Percentiles rank a stretch among this genome's conserved stretches.
Evolutionary conservation across 2,888 invertebrate genomes (phyloP).

Genomic region (Synanthedon formicaeformis): DNA sequence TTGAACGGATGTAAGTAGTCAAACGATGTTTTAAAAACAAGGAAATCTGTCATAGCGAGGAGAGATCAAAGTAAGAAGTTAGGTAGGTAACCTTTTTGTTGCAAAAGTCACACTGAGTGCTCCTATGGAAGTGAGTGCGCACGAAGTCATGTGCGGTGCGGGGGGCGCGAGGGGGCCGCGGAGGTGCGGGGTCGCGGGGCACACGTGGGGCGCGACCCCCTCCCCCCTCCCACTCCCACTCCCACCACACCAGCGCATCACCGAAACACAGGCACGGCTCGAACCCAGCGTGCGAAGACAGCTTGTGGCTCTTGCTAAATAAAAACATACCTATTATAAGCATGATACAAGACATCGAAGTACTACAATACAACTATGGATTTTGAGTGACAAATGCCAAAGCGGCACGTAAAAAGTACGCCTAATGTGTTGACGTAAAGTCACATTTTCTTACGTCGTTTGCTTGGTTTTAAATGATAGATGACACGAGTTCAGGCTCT

Average conservation of each 20-base stretch:
- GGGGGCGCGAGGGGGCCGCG: slow-evolving; percentile 32
- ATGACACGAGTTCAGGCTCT: too few species aligned
- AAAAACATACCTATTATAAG: background rate
- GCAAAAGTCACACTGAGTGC: slow-evolving; percentile 93
- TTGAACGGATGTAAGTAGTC: too few species aligned
- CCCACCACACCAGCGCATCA: slow-evolving; percentile 87
- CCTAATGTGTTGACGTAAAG: too few species aligned
- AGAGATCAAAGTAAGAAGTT: too few species aligned
- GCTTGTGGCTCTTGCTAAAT: slow-evolving; percentile 74
- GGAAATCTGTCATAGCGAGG: too few species aligned
- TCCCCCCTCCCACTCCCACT: slow-evolving; percentile 70
- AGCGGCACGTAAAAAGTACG: too few species aligned
- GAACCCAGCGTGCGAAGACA: slow-evolving; percentile 85
- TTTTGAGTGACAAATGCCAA: too few species aligned
- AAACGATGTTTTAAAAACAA: too few species aligned
- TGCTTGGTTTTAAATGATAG: too few species aligned
- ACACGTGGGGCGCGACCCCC: slow-evolving; percentile 38
- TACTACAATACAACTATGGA: too few species aligned
- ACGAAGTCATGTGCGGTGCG: slow-evolving; percentile 80
- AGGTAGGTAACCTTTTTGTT: slow-evolving; percentile 80
- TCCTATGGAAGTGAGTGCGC: slow-evolving; percentile 88
- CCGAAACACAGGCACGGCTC: slow-evolving; percentile 93
- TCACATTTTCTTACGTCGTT: too few species aligned
- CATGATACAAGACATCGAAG: background rate
- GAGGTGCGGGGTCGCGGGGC: slow-evolving; percentile 30